phyloP scores from a whole-genome alignment of 2,113 vertebrate genomes.

The Tenrec ecaudatus region DNA sequence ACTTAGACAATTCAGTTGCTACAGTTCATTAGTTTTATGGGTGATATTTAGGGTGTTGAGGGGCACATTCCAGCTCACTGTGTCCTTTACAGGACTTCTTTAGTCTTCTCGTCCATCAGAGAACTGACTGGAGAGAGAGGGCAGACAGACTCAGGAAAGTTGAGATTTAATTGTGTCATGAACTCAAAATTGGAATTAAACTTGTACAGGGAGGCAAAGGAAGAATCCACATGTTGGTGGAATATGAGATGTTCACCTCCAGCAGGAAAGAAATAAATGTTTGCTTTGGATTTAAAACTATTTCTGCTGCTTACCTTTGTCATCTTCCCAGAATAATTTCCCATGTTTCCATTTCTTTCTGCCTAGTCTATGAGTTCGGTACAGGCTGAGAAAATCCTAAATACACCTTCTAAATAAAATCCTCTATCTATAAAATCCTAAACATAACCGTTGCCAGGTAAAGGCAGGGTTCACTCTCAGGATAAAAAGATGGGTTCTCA shows the following conservation, averaged over 20 bases:
- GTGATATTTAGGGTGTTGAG: slow-evolving; percentile 20
- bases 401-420: neutral
- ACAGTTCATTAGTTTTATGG: slow-evolving; percentile 66
- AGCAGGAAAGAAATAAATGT: slow-evolving; percentile 56
- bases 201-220: slow-evolving; percentile 2
- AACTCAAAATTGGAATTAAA: slow-evolving; percentile 8
- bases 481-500: slow-evolving; percentile 15
- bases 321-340: neutral
- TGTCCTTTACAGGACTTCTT: slow-evolving; percentile 1
- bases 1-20: slow-evolving; percentile 55
- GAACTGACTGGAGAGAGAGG: neutral
- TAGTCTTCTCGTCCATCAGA: neutral
- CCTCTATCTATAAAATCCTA: neutral
- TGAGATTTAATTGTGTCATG: neutral
- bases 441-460: neutral
- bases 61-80: slow-evolving; percentile 14
- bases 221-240: neutral
- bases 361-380: neutral
- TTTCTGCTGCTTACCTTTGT: neutral
- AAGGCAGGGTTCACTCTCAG: neutral
- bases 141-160: neutral
- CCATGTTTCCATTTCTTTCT: slow-evolving; percentile 9
- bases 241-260: slow-evolving; percentile 39
- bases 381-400: slow-evolving; percentile 46
- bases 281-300: slow-evolving; percentile 58